These are phyloP conservation scores for Exaiptasia diaphana DNA, from an alignment of 64 coral and sea anemone genomes.

Conservation along the genomic window DNA sequence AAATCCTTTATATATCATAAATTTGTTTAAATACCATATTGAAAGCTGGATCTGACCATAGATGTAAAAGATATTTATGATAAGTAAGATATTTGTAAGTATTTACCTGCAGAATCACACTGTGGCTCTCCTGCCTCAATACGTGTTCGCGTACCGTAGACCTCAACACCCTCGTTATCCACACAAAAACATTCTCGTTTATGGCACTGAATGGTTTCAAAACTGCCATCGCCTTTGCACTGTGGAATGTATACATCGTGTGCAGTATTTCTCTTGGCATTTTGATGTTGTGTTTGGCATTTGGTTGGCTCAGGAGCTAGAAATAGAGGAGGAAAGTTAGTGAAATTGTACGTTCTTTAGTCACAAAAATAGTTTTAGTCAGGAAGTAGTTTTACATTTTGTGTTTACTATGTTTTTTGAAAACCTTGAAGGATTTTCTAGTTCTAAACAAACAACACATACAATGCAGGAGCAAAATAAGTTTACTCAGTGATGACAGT, in stretches of 20 bases:
- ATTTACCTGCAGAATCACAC: neutral
- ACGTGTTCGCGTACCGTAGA: slow-evolving; percentile 44
- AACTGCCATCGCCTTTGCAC: slow-evolving; percentile 64
- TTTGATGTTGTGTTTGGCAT: slow-evolving; percentile 32
- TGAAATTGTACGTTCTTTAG: neutral
- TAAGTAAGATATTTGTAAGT: no score
- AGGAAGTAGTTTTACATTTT: no score
- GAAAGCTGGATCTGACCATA: no score
- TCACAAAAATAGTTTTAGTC: no score
- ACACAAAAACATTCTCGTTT: slow-evolving; percentile 69
- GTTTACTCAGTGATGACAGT: no score
- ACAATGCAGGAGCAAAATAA: no score
- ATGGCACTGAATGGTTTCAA: slow-evolving; percentile 58
- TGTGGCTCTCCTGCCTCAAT: slow-evolving; percentile 1
- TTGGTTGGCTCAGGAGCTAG: slow-evolving; percentile 20
- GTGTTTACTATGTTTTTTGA: no score
- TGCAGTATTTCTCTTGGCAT: neutral
- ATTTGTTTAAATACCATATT: no score
- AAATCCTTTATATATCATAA: no score
- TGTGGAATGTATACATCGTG: slow-evolving; percentile 23
- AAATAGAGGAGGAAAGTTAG: neutral
- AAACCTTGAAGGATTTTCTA: no score
- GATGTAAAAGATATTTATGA: no score
- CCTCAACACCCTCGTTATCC: slow-evolving; percentile 55
- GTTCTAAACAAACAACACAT: no score